A percentile compares a stretch with the other conserved stretches of the same genome.
These are phyloP conservation scores for Tretioscincus oriximinensis DNA, from an alignment of 2,113 vertebrate genomes.

Conservation along the genomic window DNA sequence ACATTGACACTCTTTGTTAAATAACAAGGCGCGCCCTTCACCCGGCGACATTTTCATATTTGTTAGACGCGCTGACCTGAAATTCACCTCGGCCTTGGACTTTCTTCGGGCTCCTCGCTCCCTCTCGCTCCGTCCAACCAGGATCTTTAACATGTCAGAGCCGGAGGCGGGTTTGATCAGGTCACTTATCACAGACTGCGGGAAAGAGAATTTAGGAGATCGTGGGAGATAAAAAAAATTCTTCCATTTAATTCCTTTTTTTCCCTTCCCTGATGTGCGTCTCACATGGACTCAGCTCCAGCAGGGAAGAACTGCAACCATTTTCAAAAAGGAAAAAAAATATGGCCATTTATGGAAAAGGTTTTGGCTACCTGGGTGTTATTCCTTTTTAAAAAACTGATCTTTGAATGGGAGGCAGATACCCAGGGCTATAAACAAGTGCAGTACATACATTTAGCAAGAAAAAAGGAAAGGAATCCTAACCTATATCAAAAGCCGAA, in stretches of 20 bases:
- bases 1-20: conserved; percentile 99
- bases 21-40: conserved; percentile 97
- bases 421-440: not conserved
- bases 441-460: no score
- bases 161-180: conserved; percentile 73
- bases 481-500: not conserved
- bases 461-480: not conserved
- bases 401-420: not conserved
- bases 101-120: conserved; percentile 71
- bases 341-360: not conserved
- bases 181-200: conserved; percentile 79
- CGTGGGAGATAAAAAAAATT: conserved; percentile 76
- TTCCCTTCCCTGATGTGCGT: not conserved
- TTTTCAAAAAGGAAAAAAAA: not conserved
- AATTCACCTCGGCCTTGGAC: conserved; percentile 99
- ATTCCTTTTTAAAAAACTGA: not conserved
- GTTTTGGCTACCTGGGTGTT: not conserved
- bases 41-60: conserved; percentile 99
- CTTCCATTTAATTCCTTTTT: conserved; percentile 72
- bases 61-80: conserved; percentile 99
- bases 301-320: conserved; percentile 21
- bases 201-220: conserved; percentile 48
- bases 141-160: not conserved
- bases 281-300: not conserved
- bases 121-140: not conserved